phyloP scores from a whole-genome alignment of 2,888 invertebrate genomes.

The Philereme transversata region DNA sequence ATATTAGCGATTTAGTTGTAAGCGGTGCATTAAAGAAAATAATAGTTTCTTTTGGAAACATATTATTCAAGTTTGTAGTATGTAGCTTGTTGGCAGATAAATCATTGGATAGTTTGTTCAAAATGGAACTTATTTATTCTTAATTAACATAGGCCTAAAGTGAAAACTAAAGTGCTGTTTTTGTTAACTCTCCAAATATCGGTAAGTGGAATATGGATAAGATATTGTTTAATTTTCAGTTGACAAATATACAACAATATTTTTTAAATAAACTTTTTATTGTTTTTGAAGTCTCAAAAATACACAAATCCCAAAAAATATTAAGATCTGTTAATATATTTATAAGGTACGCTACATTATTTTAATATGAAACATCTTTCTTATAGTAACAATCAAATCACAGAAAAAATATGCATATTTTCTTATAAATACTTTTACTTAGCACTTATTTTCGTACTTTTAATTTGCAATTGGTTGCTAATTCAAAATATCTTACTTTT shows the following conservation, averaged over 20 bases:
- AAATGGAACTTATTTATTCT: slow-evolving; percentile 56
- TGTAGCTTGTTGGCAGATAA: slow-evolving; percentile 44
- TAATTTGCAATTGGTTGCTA: too few species aligned
- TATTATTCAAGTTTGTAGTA: slow-evolving; percentile 50
- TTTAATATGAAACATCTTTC: too few species aligned
- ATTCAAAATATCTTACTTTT: too few species aligned
- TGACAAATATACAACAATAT: slow-evolving; percentile 82
- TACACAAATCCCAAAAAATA: neutral
- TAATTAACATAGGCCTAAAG: slow-evolving; percentile 57
- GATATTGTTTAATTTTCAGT: slow-evolving; percentile 81
- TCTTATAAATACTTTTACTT: too few species aligned
- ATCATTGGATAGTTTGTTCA: slow-evolving; percentile 27
- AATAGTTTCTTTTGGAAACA: slow-evolving; percentile 58
- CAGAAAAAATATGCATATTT: too few species aligned
- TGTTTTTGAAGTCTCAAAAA: neutral
- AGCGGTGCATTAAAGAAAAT: slow-evolving; percentile 69
- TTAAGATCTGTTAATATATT: too few species aligned
- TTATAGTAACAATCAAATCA: too few species aligned
- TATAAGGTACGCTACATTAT: too few species aligned
- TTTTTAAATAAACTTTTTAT: slow-evolving; percentile 52
- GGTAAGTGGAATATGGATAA: slow-evolving; percentile 73
- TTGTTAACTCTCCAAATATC: slow-evolving; percentile 74
- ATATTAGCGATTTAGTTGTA: slow-evolving; percentile 73
- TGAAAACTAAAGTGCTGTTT: slow-evolving; percentile 63
- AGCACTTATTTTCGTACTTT: too few species aligned